phyloP scores from a whole-genome alignment of 2,888 invertebrate genomes.

The Xylophagus ater region DNA sequence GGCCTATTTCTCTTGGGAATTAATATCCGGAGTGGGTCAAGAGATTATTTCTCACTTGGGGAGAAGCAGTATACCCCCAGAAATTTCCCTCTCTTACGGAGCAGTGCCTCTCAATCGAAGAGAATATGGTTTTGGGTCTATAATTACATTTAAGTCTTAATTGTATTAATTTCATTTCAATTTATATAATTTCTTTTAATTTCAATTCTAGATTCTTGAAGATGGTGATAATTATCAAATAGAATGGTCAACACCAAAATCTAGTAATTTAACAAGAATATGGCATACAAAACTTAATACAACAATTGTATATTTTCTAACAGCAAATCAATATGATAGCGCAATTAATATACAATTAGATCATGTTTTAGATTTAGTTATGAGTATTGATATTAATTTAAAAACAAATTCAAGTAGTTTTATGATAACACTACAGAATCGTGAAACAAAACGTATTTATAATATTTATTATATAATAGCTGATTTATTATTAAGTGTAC shows the following conservation, averaged over 20 bases:
- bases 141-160: no score
- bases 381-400: constrained; percentile 61
- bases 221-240: constrained; percentile 58
- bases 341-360: constrained; percentile 58
- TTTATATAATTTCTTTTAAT: not conserved
- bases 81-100: no score
- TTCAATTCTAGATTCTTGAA: constrained; percentile 45
- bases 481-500: constrained; percentile 58
- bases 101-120: no score
- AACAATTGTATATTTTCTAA: constrained; percentile 59
- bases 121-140: no score
- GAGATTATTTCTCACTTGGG: no score
- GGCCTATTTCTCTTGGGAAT: no score
- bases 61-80: no score
- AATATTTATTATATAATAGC: constrained; percentile 74
- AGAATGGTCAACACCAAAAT: constrained; percentile 64
- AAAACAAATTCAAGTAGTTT: constrained; percentile 67
- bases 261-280: constrained; percentile 51
- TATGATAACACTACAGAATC: constrained; percentile 63
- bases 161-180: not conserved
- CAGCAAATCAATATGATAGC: constrained; percentile 55
- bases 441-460: constrained; percentile 66
- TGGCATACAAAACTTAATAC: constrained; percentile 48
- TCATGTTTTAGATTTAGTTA: constrained; percentile 60
- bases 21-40: no score